Evolutionary conservation across 2,797 vertebrate genomes (phyloP), one percentile per base, ranked within the genome.

Genomic region (Harpagifer antarcticus): DNA sequence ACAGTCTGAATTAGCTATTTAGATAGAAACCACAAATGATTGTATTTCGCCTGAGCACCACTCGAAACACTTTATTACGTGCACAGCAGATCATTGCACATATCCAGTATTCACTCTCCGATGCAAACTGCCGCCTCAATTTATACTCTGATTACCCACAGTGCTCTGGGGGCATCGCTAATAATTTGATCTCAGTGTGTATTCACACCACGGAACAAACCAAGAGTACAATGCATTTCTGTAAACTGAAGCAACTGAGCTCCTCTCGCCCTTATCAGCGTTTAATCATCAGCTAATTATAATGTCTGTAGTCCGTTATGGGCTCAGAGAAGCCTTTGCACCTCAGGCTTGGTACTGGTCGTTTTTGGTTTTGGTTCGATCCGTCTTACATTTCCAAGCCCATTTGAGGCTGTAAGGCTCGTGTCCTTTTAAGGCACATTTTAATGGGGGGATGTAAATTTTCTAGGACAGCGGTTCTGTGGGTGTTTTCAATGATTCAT

Each of bases 381-480:
- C 44, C 8, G 7, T 59, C 77, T 64, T 83, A 65, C 73, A 84
- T 87, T 85, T 83, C 64, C 72, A 60, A 82, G 61, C 80, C 79
- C 59, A 23, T 82, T 79, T 69, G 60, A 83, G 63, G 58, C 72
- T 80, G 10, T 47, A 16, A 73, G 75, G 82, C 76, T 71, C 55
- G 44, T 31, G 44, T 88, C 80, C 86, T 88, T 37, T 68, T 9
- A 57, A 91, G 87, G 85, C 85, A 67, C 68, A 68, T 89, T 92
- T 93, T 88, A 91, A 91, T 91, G 79, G 86, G 81, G 80, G 90
- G 87, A 91, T 88, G 89, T 88, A 83, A 78, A 85, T 88, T 89
- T 89, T 88, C 78, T 81, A 66, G 86, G 89, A 91, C 83, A 68
- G 86, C 74, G 45, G 66, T 87, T 90, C 84, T 52, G 70, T 82